Base-by-base conservation (phyloP, 2,888 invertebrate species). In the Troides oblongomaculatus region DNA sequence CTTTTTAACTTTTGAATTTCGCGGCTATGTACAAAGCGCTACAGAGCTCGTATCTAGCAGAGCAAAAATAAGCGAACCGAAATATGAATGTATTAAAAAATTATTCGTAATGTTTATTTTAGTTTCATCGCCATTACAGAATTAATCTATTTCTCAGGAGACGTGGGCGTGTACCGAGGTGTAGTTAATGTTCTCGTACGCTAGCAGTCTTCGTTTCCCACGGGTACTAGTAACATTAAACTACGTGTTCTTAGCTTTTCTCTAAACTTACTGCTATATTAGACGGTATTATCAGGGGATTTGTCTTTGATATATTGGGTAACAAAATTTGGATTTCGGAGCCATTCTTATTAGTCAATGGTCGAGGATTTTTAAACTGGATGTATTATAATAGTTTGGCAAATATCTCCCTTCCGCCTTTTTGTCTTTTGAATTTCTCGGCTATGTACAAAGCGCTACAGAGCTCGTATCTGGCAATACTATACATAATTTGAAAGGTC, bases 151-250 rank as follows among this genome's bases (percentile, higher is more conserved):
- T 6, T 53, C 53, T 53, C 53, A 53, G 53, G 53, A 53, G 53
- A 53, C 59, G 10, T 30, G 30, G 61, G 67, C 43, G 67, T 67
- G 21, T 57, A 17, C 21, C 50, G 39, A 63, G 62, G 39, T 46
- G 68, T 68, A 62, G 62, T 58, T 68, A 59, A 68, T 63, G 68
- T 68, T 50, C 68, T 5, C 59, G 63, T 63, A 58, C 68, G 62
- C 63, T 58, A 58, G 63, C 68, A 25, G 62, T 59, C 50, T 68
- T 63, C 46, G 58, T 58, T 21, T 68, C 68, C 63, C 64, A 53
- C 64, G 68, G 64, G 63, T 63, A 46, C 21, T 68, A 64, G 63
- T 23, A 63, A 59, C 59, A 64, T 64, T 64, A 63, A 67, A 57
- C 39, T 57, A 67, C 67, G 39, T 67, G 30, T 50, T 18, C 46